Evolutionary conservation across 1,140 invertebrate species (phyloP).

Genomic region (Ptiloglossa arizonensis): DNA sequence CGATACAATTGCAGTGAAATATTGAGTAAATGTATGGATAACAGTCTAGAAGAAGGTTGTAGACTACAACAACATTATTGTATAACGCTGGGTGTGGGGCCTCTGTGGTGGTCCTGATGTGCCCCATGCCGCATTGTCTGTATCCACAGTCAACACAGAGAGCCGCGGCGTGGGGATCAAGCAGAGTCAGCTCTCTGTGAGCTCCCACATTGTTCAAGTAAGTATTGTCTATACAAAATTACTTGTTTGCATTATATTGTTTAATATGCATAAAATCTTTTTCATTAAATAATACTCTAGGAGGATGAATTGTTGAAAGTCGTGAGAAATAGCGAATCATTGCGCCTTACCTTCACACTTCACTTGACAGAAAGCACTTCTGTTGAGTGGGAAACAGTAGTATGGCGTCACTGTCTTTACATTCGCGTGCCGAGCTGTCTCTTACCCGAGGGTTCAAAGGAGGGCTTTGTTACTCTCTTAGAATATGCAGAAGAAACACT

Average conservation of each 20-base stretch:
- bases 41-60: conserved; percentile 75
- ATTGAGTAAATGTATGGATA: conserved; percentile 76
- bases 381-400: conserved; percentile 91
- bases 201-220: conserved; percentile 82
- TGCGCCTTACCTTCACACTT: conserved; percentile 89
- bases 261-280: neutral
- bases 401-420: conserved; percentile 91
- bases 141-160: conserved; percentile 87
- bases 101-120: conserved; percentile 98
- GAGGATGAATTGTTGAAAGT: conserved; percentile 84
- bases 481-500: conserved; percentile 98
- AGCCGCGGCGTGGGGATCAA: conserved; percentile 90
- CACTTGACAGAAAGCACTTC: conserved; percentile 89
- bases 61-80: conserved; percentile 84
- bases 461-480: conserved; percentile 94
- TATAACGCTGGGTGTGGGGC: conserved; percentile 97
- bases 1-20: conserved; percentile 77
- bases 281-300: conserved; percentile 66
- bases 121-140: conserved; percentile 89
- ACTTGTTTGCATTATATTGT: neutral
- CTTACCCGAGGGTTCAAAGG: conserved; percentile 93
- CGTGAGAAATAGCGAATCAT: conserved; percentile 84
- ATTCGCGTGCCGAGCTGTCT: conserved; percentile 93
- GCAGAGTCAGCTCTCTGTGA: conserved; percentile 89
- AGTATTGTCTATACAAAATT: conserved; percentile 39